Base-by-base conservation (phyloP, 2,888 invertebrate species). In the Marronus borbonicus region DNA sequence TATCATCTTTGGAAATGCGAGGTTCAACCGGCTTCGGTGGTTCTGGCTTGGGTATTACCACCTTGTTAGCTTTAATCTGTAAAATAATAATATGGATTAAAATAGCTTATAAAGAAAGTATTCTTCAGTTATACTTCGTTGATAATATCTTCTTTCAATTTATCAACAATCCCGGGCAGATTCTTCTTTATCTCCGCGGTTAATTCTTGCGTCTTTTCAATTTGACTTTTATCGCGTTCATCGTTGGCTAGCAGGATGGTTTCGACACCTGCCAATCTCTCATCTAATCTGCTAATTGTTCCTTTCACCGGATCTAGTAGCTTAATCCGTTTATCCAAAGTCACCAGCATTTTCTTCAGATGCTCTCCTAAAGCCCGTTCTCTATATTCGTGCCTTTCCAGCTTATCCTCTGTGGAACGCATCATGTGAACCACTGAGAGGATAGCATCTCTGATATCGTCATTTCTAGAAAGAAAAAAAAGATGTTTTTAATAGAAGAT, bases 371-470 rank as follows among this genome's bases (percentile, higher is more conserved):
- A 89, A 0, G 93, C 93, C 81, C 95, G 91, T 87, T 96, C 96
- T 12, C 97, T 90, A 83, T 92, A 93, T 87, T 97, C 96, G 87
- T 97, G 96, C 17, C 96, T 90, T 85, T 96, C 96, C 80, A 97
- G 87, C 88, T 96, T 96, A 85, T 95, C 95, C 81, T 95, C 95
- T 72, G 94, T 92, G 55, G 93, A 91, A 64, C 95, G 92, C 87
- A 96, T 93, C 87, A 95, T 94, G 85, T 95, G 94, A 10, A 95
- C 94, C 78, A 96, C 89, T 24, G 95, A 95, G 80, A 96, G 87
- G 86, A 97, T 93, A 0, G 95, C 95, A 84, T 95, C 94, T 80
- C 94, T 92, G 81, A 95, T 94, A 83, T 94, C 93, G 88, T 93
- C 92, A 87, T 93, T 91, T 52, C 94, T 94, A 85, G 4, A 66